Base-by-base conservation (phyloP, 2,113 vertebrate species). In the Addax nasomaculatus region DNA sequence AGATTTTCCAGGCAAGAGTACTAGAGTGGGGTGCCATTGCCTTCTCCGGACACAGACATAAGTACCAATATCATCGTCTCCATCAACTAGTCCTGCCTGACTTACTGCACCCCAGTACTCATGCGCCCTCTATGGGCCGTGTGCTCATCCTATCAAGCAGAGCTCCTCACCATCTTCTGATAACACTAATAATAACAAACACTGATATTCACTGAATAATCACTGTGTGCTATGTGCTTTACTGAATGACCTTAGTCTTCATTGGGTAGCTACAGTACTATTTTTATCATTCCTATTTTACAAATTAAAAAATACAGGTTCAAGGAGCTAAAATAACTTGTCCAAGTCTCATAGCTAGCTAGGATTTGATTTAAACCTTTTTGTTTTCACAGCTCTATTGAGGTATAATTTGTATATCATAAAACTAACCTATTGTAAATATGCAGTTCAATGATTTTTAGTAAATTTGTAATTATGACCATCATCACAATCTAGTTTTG, bases 251-350 rank as follows among this genome's bases (percentile, higher is more conserved):
- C 30, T 90, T 62, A 57, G 62, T 92, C 64, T 94, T 88, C 76
- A 51, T 0, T 70, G 92, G 15, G 16, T 91, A 95, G 87, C 30
- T 47, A 64, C 6, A 33, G 73, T 58, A 91, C 73, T 78, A 84
- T 91, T 87, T 91, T 92, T 92, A 90, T 36, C 81, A 93, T 76
- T 19, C 36, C 19, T 87, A 5, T 89, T 93, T 95, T 90, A 90
- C 30, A 83, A 53, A 73, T 87, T 64, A 33, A 62, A 55, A 62
- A 85, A 60, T 60, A 76, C 47, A 87, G 55, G 60, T 81, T 87
- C 83, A 64, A 13, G 27, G 55, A 91, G 78, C 16, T 76, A 36
- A 93, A 91, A 91, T 90, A 97, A 88, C 45, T 93, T 83, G 36
- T 87, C 33, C 33, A 84, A 62, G 25, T 73, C 51, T 91, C 88